Evolutionary conservation across 2,797 vertebrate genomes (phyloP).

Genomic region (Myotis myotis): DNA sequence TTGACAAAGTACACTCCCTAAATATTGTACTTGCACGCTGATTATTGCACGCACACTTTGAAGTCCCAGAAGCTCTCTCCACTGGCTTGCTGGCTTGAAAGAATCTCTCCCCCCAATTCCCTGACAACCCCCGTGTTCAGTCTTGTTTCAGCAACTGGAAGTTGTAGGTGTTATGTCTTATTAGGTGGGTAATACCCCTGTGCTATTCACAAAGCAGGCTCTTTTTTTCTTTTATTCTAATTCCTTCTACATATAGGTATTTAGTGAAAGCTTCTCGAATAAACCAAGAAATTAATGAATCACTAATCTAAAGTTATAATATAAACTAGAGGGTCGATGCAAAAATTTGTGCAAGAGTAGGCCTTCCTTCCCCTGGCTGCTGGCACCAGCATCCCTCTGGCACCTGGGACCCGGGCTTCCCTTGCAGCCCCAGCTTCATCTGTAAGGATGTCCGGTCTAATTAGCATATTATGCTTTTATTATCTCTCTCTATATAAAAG

Average conservation of each 20-base stretch:
- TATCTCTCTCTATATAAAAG: too few species aligned
- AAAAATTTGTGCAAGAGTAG: too few species aligned
- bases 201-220: background rate
- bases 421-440: too few species aligned
- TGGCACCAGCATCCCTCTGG: too few species aligned
- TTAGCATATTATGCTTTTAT: too few species aligned
- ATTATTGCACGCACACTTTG: background rate
- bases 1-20: background rate
- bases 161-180: background rate
- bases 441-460: too few species aligned
- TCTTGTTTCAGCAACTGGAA: background rate
- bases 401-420: too few species aligned
- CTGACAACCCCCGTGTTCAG: background rate
- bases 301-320: background rate
- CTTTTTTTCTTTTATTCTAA: background rate
- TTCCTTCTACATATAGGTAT: background rate
- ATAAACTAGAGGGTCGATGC: background rate
- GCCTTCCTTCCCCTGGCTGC: too few species aligned
- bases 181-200: background rate
- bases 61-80: background rate
- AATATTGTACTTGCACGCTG: background rate
- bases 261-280: conserved; percentile 8
- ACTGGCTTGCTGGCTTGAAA: background rate
- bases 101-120: background rate
- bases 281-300: background rate